Base-by-base conservation (phyloP, 2,888 invertebrate genomes). In the Sinohyriopsis cumingii region DNA sequence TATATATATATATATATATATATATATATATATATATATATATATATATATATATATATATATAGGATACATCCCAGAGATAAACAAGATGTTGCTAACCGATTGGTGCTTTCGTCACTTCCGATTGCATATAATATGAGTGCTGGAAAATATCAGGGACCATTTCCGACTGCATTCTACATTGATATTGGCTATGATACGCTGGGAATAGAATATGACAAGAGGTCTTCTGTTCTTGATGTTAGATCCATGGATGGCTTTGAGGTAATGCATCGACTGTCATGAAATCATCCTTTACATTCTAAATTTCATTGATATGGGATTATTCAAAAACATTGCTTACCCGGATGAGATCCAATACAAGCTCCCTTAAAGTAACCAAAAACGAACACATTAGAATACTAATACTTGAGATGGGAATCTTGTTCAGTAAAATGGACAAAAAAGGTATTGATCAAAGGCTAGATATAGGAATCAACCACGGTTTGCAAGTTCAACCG, bases 21-120 rank as follows among this genome's bases (percentile, higher is more conserved):
- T 45, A n/a, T 45, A 12, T 45, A 53, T 62, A 24, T 59, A 24
- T 62, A n/a, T 62, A 45, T 62, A 28, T 62, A 28, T 62, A n/a
- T 62, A 22, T 20, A 33, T 45, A 45, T 45, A 45, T 45, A 45
- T 45, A 45, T 45, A 45, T 45, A 45, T 45, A 28, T 62, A 22
- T 45, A 45, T 45, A 84, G 84, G 68, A 76, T 84, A 9, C 86
- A 86, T 69, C 86, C 86, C 63, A 69, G 84, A 53, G 79, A 84
- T 72, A 87, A 88, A 73, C 78, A 82, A 65, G 84, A 82, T 69
- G 82, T 87, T 28, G 84, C 83, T 15, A 70, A 76, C 7, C 74
- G 88, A 7, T 75, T 88, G 55, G 72, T 80, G 28, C 65, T 82
- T 33, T 81, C 85, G 1, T 82, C 81, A 18, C 69, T 86, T 6